Conservation (phyloP, 2,797 vertebrate genomes). For the Neostethus bicornis region DNA sequence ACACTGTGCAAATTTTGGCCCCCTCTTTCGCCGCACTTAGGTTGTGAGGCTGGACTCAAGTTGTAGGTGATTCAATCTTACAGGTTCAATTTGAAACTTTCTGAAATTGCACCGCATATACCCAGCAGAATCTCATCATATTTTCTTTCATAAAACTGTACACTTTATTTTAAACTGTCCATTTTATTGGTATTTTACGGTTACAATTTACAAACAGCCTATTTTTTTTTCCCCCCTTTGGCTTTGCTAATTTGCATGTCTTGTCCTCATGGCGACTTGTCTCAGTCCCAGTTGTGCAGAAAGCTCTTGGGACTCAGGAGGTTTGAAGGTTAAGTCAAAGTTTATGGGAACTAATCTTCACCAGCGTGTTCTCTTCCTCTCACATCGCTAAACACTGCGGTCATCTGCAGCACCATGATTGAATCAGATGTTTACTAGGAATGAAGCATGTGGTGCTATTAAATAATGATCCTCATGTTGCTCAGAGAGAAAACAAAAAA, state of each 20-base stretch:
- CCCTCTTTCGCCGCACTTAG: too few relatives aligned
- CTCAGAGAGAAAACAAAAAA: conserved; percentile 19
- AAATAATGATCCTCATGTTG: conserved; percentile 7
- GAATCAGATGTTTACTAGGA: conserved; percentile 37
- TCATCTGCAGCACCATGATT: conserved; percentile 37
- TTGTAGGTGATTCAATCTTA: too few relatives aligned
- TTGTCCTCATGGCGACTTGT: conserved; percentile 34
- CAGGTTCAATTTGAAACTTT: too few relatives aligned
- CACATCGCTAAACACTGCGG: conserved; percentile 39
- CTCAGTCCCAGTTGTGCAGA: conserved; percentile 36
- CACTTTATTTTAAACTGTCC: background rate
- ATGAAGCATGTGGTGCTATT: conserved; percentile 12
- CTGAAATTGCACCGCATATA: too few relatives aligned
- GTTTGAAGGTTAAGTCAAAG: conserved; percentile 75
- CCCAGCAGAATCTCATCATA: too few relatives aligned
- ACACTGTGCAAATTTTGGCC: too few relatives aligned
- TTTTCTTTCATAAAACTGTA: too few relatives aligned
- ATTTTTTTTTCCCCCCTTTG: background rate
- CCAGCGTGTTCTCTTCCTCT: conserved; percentile 61
- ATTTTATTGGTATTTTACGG: background rate
- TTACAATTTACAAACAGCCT: background rate
- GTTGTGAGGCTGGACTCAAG: too few relatives aligned
- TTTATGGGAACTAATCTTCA: conserved; percentile 75
- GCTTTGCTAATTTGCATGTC: conserved; percentile 38
- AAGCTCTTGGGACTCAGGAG: conserved; percentile 53